Evolutionary conservation across 2,113 vertebrate genomes (phyloP), one percentile per base, ranked within the genome.

Genomic region (Nothoprocta pentlandii): DNA sequence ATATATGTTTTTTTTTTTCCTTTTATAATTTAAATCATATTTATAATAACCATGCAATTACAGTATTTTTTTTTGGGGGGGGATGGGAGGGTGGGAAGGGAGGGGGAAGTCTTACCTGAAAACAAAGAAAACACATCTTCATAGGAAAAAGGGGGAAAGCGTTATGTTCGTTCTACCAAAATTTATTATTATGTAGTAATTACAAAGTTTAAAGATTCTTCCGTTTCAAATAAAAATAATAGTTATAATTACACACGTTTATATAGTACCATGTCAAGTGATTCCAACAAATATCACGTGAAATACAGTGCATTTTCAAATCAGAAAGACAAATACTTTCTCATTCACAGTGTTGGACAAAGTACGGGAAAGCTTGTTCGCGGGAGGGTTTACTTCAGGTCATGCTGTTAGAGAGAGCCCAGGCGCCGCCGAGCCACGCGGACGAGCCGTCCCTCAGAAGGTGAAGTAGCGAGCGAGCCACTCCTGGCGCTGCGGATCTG

Each of bases 381-480:
- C 95, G 94, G 91, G 95, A 95, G 89, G 96, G 73, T 93, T 96
- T 96, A 93, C 53, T 75, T 95, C 96, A 97, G 95, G 97, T 98
- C 99, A 99, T 99, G 98, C 99, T 99, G 97, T 98, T 97, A 97
- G 94, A 91, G 96, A 98, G 87, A 95, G 97, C 97, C 96, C 96
- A 97, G 94, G 54, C 36, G 96, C 96, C 91, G 88, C 96, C 94
- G 97, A 96, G 97, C 96, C 97, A 96, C 94, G 85, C 89, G 85
- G 93, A 85, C 84, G 87, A 85, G 86, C 68, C 81, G 5, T 97
- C 95, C 94, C 97, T 99, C 98, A 99, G 98, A 99, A 99, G 16
- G 99, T 99, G 98, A 99, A 99, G 98, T 99, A 99, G 62, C 99
- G 98, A 97, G 99, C 99, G 93, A 99, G 98, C 99, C 99, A 99